Evolutionary conservation across 2,888 invertebrate species (phyloP).

Genomic region (Tachina fera): DNA sequence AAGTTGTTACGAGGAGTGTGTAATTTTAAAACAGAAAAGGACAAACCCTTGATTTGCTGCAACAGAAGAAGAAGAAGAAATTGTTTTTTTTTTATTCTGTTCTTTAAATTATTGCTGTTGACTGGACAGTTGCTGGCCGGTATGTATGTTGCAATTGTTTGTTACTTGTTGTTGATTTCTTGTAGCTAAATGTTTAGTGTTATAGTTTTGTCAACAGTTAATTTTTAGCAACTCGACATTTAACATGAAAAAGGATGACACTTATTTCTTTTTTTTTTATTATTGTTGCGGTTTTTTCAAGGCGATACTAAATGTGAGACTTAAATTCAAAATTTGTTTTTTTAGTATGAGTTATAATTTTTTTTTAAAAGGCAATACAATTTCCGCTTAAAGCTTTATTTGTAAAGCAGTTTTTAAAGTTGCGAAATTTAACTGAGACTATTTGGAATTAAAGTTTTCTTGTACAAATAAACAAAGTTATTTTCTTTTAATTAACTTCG

Average conservation of each 20-base stretch:
- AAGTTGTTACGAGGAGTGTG: conserved; percentile 29
- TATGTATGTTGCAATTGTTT: conserved; percentile 47
- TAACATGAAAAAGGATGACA: conserved; percentile 66
- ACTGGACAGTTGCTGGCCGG: conserved; percentile 44
- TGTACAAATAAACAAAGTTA: no score
- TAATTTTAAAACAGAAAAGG: conserved; percentile 24
- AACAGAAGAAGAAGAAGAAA: neutral
- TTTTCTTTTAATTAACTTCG: no score
- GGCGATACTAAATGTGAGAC: neutral
- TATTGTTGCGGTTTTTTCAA: conserved; percentile 18
- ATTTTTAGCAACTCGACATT: conserved; percentile 65
- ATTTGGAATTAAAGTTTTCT: no score
- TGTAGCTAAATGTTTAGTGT: conserved; percentile 50
- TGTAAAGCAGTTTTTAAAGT: no score
- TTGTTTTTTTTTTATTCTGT: conserved; percentile 25
- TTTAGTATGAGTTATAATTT: no score
- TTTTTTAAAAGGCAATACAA: no score
- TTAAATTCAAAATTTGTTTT: no score
- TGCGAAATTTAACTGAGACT: no score
- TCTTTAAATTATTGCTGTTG: conserved; percentile 47
- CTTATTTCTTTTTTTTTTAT: conserved; percentile 23
- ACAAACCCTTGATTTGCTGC: conserved; percentile 40
- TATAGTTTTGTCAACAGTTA: conserved; percentile 68
- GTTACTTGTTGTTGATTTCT: conserved; percentile 15
- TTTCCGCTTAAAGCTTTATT: no score